Evolutionary conservation across 1,140 invertebrate genomes (phyloP).

Genomic region (Aphaenogaster floridana): DNA sequence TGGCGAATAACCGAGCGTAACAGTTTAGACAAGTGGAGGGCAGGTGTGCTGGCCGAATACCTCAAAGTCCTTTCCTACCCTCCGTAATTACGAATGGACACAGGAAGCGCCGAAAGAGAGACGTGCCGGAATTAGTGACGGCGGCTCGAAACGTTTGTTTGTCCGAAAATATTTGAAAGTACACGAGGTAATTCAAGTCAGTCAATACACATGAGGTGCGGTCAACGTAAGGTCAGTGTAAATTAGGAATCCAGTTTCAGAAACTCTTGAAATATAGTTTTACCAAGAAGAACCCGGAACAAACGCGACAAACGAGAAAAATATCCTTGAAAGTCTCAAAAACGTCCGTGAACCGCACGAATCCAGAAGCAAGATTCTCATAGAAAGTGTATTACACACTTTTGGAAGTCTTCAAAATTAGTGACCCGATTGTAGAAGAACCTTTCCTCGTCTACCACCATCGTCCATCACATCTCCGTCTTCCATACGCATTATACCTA

Average conservation of each 20-base stretch:
- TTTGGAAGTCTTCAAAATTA: not conserved
- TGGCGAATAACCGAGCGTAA: conserved; percentile 12
- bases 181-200: not conserved
- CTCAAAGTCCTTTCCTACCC: conserved; percentile 1
- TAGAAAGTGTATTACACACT: not conserved
- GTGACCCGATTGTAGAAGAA: not conserved
- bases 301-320: not conserved
- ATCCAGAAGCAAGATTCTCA: not conserved
- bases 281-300: not conserved
- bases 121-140: not conserved
- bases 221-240: not conserved
- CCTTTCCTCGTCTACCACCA: not conserved
- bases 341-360: not conserved
- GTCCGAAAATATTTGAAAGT: not conserved
- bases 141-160: too few relatives aligned
- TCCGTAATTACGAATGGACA: not conserved
- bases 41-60: not conserved
- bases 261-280: not conserved
- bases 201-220: not conserved
- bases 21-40: conserved; percentile 36
- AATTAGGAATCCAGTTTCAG: not conserved
- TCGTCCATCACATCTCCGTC: not conserved
- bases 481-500: not conserved
- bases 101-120: not conserved
- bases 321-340: too few relatives aligned